Conservation (phyloP, 1,140 invertebrate species). For the Gryllus bimaculatus region DNA sequence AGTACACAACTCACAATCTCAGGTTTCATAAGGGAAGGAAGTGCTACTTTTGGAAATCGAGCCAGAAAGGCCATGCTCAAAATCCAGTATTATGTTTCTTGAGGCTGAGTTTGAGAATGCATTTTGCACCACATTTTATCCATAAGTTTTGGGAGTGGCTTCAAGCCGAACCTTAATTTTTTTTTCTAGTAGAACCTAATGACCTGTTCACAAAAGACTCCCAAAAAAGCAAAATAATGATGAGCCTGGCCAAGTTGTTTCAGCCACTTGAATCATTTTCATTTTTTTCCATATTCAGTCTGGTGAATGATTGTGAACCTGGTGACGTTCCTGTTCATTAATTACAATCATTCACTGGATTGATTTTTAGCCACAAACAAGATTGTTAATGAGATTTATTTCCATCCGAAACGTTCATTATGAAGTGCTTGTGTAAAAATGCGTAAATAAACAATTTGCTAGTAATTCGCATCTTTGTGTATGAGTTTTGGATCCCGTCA, state of each 20-base stretch:
- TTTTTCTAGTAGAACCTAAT: neutral
- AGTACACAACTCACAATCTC: no score
- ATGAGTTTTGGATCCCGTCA: neutral
- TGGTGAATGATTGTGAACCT: neutral
- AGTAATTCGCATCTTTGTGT: neutral
- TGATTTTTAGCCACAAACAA: neutral
- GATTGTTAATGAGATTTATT: neutral
- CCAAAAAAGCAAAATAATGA: neutral
- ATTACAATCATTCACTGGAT: neutral
- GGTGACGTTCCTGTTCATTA: neutral
- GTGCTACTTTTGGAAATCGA: neutral
- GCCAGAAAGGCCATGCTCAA: neutral
- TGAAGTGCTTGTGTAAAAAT: constrained; percentile 5
- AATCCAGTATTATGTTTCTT: neutral
- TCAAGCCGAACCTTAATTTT: neutral
- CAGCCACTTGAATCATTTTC: neutral
- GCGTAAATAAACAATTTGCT: neutral
- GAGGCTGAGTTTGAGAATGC: neutral
- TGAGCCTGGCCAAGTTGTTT: constrained; percentile 3
- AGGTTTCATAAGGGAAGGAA: no score
- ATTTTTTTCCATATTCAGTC: neutral
- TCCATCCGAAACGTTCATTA: neutral
- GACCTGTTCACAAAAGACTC: neutral
- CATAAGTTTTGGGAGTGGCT: neutral
- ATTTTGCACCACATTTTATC: neutral